Percentiles rank a stretch among this genome's conserved stretches.
These are phyloP conservation scores for Macrobrachium rosenbergii DNA, from an alignment of 1,140 invertebrate genomes.

Conservation along the genomic window DNA sequence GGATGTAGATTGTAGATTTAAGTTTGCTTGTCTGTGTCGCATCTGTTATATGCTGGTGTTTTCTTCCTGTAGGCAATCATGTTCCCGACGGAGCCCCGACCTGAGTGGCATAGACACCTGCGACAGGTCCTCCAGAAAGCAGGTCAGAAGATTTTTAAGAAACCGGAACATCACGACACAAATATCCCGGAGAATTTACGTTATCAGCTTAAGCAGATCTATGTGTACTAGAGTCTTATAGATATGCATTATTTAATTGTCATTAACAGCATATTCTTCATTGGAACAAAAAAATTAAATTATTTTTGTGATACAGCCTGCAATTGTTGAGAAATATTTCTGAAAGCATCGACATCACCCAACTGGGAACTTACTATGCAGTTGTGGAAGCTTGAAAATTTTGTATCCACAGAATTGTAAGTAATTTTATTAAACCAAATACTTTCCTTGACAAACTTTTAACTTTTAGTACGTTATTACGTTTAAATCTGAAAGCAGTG, in stretches of 20 bases:
- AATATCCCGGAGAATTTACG: constrained; percentile 55
- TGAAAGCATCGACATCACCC: too few relatives aligned
- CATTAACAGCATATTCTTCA: too few relatives aligned
- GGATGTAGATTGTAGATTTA: background rate
- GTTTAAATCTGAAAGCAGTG: too few relatives aligned
- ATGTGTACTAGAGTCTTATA: constrained; percentile 37
- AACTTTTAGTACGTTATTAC: too few relatives aligned
- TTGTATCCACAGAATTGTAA: too few relatives aligned
- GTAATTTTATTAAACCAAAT: too few relatives aligned
- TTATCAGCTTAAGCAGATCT: constrained; percentile 56
- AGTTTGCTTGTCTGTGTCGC: background rate
- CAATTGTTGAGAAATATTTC: too few relatives aligned
- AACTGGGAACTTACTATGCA: too few relatives aligned
- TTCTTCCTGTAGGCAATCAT: constrained; percentile 45
- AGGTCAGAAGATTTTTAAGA: constrained; percentile 56
- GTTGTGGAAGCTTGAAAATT: too few relatives aligned
- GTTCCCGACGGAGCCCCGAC: constrained; percentile 58
- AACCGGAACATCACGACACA: constrained; percentile 46
- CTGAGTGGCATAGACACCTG: constrained; percentile 56
- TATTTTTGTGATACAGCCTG: too few relatives aligned
- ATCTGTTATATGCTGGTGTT: background rate
- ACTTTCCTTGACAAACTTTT: too few relatives aligned
- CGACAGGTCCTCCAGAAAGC: constrained; percentile 56
- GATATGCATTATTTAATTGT: background rate
- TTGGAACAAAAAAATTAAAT: too few relatives aligned